These are phyloP conservation scores for Drosophila micromelanica DNA, from an alignment of 1,140 invertebrate genomes.

Conservation along the genomic window DNA sequence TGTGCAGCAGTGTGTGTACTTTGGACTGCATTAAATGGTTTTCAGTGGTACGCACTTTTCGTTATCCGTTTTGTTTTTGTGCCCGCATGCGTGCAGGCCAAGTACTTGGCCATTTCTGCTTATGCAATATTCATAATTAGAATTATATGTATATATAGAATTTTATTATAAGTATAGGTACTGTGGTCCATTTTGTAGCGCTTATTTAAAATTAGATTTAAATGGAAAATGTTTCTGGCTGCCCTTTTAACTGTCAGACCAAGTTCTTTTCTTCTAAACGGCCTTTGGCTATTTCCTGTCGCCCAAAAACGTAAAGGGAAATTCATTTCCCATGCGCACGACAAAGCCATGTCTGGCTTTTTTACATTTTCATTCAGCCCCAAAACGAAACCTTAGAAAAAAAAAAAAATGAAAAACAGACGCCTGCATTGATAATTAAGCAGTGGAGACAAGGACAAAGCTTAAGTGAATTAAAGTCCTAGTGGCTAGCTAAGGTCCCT, in stretches of 20 bases:
- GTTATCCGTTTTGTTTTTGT: conserved; percentile 62
- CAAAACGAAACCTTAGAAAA: conserved; percentile 68
- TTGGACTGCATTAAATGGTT: conserved; percentile 51
- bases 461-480: conserved; percentile 25
- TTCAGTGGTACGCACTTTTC: conserved; percentile 72
- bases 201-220: conserved; percentile 3
- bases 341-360: conserved; percentile 68
- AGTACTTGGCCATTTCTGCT: conserved; percentile 38
- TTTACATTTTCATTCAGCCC: conserved; percentile 53
- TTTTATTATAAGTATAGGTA: too few species aligned
- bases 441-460: conserved; percentile 37
- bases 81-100: conserved; percentile 60
- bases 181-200: conserved; percentile 3
- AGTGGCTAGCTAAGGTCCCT: conserved; percentile 13
- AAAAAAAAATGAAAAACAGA: conserved; percentile 40
- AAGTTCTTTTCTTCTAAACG: conserved; percentile 13
- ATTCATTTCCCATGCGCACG: conserved; percentile 75
- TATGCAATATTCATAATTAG: conserved; percentile 68
- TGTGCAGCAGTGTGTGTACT: neutral
- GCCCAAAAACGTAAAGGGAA: conserved; percentile 55
- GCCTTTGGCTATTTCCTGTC: conserved; percentile 69
- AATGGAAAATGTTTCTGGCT: neutral
- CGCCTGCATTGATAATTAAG: conserved; percentile 80
- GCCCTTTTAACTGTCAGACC: conserved; percentile 14
- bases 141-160: conserved; percentile 49